phyloP scores from a whole-genome alignment of 35 echinoderm and acorn worm species.

The Lytechinus variegatus region DNA sequence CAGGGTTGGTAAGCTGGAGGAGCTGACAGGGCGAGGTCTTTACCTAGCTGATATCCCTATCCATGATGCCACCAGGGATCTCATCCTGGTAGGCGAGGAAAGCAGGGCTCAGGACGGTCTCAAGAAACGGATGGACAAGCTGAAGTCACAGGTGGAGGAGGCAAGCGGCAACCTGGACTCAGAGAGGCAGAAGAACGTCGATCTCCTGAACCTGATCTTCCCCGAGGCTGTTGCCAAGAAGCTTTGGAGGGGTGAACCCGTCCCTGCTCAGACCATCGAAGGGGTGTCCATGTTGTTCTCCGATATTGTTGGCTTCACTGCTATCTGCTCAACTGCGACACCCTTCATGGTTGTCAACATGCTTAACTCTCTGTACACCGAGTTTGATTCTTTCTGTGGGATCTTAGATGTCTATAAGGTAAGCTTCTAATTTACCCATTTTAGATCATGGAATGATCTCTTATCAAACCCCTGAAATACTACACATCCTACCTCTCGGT shows the following conservation, averaged over 20 bases:
- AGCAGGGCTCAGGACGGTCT: slow-evolving; percentile 92
- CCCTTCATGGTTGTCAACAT: slow-evolving; percentile 93
- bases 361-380: slow-evolving; percentile 88
- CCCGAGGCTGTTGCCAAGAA: slow-evolving; percentile 90
- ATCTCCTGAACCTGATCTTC: slow-evolving; percentile 90
- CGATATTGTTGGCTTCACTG: slow-evolving; percentile 95
- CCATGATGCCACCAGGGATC: slow-evolving; percentile 91
- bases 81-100: slow-evolving; percentile 91
- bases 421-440: background rate
- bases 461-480: too few species aligned
- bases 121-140: slow-evolving; percentile 96
- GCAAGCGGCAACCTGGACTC: slow-evolving; percentile 68
- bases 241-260: slow-evolving; percentile 78
- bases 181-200: slow-evolving; percentile 92
- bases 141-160: slow-evolving; percentile 87
- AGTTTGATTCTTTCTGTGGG: slow-evolving; percentile 88
- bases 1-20: slow-evolving; percentile 85
- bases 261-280: slow-evolving; percentile 70
- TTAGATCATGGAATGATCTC: background rate
- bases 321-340: slow-evolving; percentile 86
- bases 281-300: slow-evolving; percentile 93
- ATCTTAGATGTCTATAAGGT: slow-evolving; percentile 96
- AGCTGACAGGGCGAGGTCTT: slow-evolving; percentile 86
- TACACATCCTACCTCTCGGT: too few species aligned
- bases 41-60: slow-evolving; percentile 96